Percentiles rank a stretch among this genome's conserved stretches.
Evolutionary conservation across 2,888 invertebrate species (phyloP).

Genomic region (Drosophila melanosoma): DNA sequence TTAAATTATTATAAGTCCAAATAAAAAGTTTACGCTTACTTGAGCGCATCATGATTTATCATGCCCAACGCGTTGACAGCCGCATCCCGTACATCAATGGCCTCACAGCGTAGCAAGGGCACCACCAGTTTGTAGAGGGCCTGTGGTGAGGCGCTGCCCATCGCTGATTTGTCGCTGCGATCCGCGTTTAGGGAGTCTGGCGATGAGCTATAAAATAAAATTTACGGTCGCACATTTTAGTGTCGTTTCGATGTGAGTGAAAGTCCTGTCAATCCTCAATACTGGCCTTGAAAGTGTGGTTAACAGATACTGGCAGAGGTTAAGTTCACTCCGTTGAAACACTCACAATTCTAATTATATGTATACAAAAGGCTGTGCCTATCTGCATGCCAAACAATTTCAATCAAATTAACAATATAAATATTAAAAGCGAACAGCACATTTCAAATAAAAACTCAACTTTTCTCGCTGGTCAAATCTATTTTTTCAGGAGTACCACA

Average conservation of each 20-base stretch:
- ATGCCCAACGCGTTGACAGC: constrained; percentile 97
- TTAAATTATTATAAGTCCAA: background rate
- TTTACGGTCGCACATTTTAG: constrained; percentile 62
- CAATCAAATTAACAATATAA: constrained; percentile 64
- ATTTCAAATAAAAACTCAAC: constrained; percentile 64
- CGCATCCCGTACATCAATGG: constrained; percentile 96
- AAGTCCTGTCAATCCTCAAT: background rate
- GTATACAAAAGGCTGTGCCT: constrained; percentile 1
- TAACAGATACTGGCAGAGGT: constrained; percentile 18
- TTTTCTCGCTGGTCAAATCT: background rate
- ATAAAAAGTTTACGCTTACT: constrained; percentile 87
- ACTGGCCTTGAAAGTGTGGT: constrained; percentile 9
- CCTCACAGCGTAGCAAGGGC: constrained; percentile 96
- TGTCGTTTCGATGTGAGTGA: constrained; percentile 25
- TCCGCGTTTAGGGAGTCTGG: constrained; percentile 95
- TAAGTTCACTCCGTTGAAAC: constrained; percentile 6
- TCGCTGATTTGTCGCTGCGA: constrained; percentile 90
- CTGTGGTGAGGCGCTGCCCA: constrained; percentile 90
- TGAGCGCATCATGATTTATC: constrained; percentile 96
- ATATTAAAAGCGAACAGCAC: constrained; percentile 57
- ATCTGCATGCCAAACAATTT: constrained; percentile 18
- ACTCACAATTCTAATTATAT: constrained; percentile 30
- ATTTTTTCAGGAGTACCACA: constrained; percentile 4
- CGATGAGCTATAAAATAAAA: constrained; percentile 89
- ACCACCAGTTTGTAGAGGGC: constrained; percentile 96